These are phyloP conservation scores for Falco naumanni DNA, from an alignment of 2,797 vertebrate genomes.

Conservation along the genomic window DNA sequence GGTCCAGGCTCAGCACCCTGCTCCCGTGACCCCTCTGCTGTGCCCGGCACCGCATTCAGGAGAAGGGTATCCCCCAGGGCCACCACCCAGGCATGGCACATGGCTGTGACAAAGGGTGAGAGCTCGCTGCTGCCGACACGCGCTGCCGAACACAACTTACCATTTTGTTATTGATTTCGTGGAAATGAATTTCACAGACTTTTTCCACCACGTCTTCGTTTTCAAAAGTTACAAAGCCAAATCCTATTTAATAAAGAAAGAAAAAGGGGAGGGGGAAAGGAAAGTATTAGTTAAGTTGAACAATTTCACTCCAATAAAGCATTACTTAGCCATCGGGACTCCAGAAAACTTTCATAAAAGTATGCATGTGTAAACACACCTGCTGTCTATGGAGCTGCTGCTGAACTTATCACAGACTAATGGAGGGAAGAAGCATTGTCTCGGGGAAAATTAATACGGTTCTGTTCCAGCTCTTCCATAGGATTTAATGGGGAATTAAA, in stretches of 20 bases:
- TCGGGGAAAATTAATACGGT: neutral
- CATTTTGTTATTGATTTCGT: slow-evolving; percentile 99
- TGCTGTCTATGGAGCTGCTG: neutral
- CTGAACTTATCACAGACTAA: neutral
- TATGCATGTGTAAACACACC: neutral
- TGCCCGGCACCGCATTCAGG: neutral
- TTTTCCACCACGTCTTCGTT: slow-evolving; percentile 99
- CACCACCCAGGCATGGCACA: accelerated
- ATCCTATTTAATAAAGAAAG: slow-evolving; percentile 82
- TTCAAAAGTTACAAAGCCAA: slow-evolving; percentile 99
- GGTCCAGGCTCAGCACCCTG: neutral
- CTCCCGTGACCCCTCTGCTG: neutral
- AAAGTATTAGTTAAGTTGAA: neutral
- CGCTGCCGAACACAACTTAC: slow-evolving; percentile 80
- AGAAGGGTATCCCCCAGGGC: neutral
- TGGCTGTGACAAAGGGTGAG: accelerated
- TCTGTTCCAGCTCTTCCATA: slow-evolving; percentile 36
- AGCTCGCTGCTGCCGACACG: neutral
- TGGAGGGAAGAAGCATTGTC: slow-evolving; percentile 24
- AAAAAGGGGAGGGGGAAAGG: neutral
- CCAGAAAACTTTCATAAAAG: neutral
- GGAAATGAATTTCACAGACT: slow-evolving; percentile 99
- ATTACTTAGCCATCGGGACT: neutral
- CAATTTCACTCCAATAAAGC: neutral
- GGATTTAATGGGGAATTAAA: slow-evolving; percentile 60